These are phyloP conservation scores for Meiosimyza platycephala DNA, from an alignment of 2,888 invertebrate genomes.

Conservation along the genomic window DNA sequence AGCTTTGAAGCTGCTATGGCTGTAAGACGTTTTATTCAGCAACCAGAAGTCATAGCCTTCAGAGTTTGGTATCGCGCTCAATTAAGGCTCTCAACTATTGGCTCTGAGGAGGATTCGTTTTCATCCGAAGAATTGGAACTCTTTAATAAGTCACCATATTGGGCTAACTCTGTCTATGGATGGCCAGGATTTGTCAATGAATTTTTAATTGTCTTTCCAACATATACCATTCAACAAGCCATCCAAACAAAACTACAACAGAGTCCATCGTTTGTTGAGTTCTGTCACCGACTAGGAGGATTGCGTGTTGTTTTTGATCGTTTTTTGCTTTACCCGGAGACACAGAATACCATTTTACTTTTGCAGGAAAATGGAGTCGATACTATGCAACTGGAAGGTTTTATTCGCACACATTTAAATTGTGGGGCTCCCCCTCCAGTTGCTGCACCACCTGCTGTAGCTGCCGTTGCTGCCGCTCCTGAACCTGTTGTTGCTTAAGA, in stretches of 20 bases:
- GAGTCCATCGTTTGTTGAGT: conserved; percentile 56
- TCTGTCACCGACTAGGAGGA: conserved; percentile 50
- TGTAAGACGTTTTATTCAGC: conserved; percentile 52
- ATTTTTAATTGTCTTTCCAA: conserved; percentile 54
- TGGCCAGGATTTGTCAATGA: conserved; percentile 62
- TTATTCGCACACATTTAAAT: conserved; percentile 56
- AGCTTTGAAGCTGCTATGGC: conserved; percentile 52
- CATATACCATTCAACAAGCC: conserved; percentile 50
- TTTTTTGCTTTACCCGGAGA: conserved; percentile 50
- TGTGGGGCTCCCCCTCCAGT: conserved; percentile 51
- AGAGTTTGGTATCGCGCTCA: conserved; percentile 56
- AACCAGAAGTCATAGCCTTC: conserved; percentile 58
- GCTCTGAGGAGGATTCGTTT: conserved; percentile 44
- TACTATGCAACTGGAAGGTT: conserved; percentile 51
- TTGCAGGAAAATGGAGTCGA: conserved; percentile 56
- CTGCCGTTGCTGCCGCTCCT: not conserved
- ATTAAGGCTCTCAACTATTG: conserved; percentile 45
- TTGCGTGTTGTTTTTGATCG: conserved; percentile 58
- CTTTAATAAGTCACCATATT: conserved; percentile 51
- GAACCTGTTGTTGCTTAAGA: not conserved
- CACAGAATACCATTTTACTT: conserved; percentile 48
- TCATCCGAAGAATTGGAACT: conserved; percentile 49
- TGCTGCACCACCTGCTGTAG: not conserved
- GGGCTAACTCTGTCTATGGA: conserved; percentile 55
- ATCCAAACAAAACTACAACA: conserved; percentile 53